Evolutionary conservation across 2,888 invertebrate genomes (phyloP).

Genomic region (Hirudinaria manillensis): DNA sequence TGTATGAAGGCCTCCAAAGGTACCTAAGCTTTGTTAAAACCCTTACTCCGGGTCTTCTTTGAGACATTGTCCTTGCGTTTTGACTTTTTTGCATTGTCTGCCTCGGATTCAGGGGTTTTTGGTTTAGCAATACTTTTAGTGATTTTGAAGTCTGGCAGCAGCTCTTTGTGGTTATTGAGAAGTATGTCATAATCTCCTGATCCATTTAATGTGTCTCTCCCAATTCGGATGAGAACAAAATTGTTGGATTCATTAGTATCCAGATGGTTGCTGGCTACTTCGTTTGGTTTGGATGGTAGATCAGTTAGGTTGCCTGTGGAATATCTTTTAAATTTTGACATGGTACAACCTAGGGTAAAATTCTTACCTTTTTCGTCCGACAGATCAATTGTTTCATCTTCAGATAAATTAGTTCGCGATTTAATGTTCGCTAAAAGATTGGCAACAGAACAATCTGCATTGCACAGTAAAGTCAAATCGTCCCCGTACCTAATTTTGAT

Average conservation of each 20-base stretch:
- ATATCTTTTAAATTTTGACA: too few species aligned
- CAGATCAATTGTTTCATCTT: neutral
- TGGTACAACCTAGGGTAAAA: too few species aligned
- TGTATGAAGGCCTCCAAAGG: too few species aligned
- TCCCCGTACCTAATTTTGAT: constrained; percentile 10
- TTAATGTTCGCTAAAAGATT: neutral
- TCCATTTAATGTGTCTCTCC: neutral
- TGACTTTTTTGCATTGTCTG: too few species aligned
- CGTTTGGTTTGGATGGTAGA: too few species aligned
- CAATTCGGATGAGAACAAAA: neutral
- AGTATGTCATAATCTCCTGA: neutral
- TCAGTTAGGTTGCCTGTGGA: too few species aligned
- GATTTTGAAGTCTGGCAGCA: neutral
- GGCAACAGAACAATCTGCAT: neutral
- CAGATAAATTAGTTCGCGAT: neutral
- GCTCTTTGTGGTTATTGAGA: neutral
- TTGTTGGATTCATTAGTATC: too few species aligned
- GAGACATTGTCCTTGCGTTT: too few species aligned
- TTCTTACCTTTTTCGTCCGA: neutral
- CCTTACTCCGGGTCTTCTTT: too few species aligned
- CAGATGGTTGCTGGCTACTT: too few species aligned
- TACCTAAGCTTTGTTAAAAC: too few species aligned
- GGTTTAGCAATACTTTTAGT: neutral
- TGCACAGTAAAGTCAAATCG: constrained; percentile 1
- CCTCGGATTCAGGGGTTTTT: neutral